Base-by-base conservation (phyloP, 2,888 invertebrate genomes). In the Parnassius glacialis region DNA sequence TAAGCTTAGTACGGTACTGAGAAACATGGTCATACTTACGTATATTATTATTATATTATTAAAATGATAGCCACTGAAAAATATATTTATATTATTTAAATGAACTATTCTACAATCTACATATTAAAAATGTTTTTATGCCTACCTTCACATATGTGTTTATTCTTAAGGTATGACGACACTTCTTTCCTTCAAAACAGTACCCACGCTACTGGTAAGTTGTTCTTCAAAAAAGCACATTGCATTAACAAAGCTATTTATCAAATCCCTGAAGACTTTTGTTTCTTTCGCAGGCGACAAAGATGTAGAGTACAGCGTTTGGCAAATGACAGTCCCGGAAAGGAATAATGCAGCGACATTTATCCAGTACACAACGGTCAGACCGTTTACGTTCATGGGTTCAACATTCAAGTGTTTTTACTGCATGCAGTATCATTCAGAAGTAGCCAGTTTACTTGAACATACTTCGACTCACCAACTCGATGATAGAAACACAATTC, bases 371-470 rank as follows among this genome's bases (percentile, higher is more conserved):
- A 83, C 85, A 0, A 84, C 84, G 2, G 84, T 79, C 2, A 73
- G 74, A 10, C 86, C 86, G 0, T 86, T 86, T 53, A 75, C 75
- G 9, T 85, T 79, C 62, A 81, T 79, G 75, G 85, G 85, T 0
- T 78, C 73, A 2, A 78, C 75, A 55, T 85, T 83, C 57, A 83
- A 79, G 72, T 85, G 85, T 62, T 86, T 86, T 62, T 85, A 70
- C 64, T 86, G 86, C 64, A 59, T 63, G 7, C 71, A 81, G 55
- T 80, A 83, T 58, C 69, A 76, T 60, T 74, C 78, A 0, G 83
- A 85, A 7, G 44, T 74, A 0, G 41, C 64, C 0, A 43, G 64
- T 0, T 64, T 85, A 41, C 56, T 82, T n/a, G 65, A 78, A 11
- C 86, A 85, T 61, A 81, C 81, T 0, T 44, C 61, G 0, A 68